A percentile compares a stretch with the other conserved stretches of the same genome.
These are phyloP conservation scores for Ambastaia sidthimunki DNA, from an alignment of 2,797 vertebrate genomes.

Conservation along the genomic window DNA sequence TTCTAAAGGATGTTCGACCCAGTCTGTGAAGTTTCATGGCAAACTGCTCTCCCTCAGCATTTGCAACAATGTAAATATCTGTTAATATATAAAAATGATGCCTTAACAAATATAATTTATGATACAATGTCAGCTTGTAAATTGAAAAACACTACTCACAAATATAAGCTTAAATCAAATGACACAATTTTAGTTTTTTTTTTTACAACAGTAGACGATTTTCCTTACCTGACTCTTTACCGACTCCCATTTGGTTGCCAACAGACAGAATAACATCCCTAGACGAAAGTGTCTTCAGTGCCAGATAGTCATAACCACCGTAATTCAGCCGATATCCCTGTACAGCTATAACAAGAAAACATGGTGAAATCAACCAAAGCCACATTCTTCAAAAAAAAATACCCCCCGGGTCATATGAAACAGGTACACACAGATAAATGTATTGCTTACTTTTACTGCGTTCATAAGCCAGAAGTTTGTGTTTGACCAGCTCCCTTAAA, in stretches of 20 bases:
- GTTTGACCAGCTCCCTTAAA: constrained; percentile 91
- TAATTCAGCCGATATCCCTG: constrained; percentile 94
- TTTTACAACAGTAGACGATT: background rate
- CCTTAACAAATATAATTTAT: too few species aligned
- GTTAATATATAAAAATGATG: constrained; percentile 6
- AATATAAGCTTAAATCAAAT: too few species aligned
- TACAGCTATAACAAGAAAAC: constrained; percentile 77
- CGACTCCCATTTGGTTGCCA: constrained; percentile 98
- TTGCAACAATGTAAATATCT: constrained; percentile 97
- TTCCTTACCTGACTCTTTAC: constrained; percentile 93
- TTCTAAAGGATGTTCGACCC: constrained; percentile 94
- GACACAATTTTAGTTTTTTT: too few species aligned
- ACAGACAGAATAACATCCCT: constrained; percentile 88
- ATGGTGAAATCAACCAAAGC: background rate
- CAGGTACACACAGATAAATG: background rate
- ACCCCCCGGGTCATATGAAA: background rate
- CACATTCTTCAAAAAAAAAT: constrained; percentile 10
- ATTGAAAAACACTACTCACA: too few species aligned
- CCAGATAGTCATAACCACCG: constrained; percentile 94
- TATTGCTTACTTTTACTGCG: constrained; percentile 84
- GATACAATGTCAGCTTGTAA: too few species aligned
- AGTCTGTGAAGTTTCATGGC: constrained; percentile 93
- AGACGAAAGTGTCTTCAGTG: constrained; percentile 90
- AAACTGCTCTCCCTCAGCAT: constrained; percentile 85
- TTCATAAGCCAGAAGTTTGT: constrained; percentile 91